Conservation (phyloP, 2,797 vertebrate genomes). For the Loris lydekkerianus region DNA sequence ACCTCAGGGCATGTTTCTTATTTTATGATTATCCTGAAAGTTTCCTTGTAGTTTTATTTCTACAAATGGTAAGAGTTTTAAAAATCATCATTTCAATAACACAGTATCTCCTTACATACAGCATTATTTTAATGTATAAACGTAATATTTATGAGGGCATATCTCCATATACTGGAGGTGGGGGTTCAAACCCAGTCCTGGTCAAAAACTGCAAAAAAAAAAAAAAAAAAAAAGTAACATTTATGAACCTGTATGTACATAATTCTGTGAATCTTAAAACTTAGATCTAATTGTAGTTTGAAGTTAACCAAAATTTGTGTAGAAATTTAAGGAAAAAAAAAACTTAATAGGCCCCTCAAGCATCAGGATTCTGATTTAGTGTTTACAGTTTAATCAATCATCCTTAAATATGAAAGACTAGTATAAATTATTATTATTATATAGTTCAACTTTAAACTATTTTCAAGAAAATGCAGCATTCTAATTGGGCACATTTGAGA, state of each 20-base stretch:
- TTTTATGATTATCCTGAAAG: constrained; percentile 33
- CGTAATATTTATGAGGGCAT: background rate
- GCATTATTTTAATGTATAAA: constrained; percentile 31
- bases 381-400: background rate
- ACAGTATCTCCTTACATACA: background rate
- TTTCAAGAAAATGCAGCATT: background rate
- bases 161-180: too few species aligned
- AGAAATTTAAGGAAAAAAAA: background rate
- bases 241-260: background rate
- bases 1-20: background rate
- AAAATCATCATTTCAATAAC: background rate
- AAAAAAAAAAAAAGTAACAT: background rate
- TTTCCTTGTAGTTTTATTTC: background rate
- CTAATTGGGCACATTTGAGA: background rate
- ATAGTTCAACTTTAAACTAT: background rate
- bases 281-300: background rate
- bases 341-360: background rate
- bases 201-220: too few species aligned
- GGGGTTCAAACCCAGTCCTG: too few species aligned
- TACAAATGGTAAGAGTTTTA: background rate
- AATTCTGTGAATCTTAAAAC: constrained; percentile 40
- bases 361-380: constrained; percentile 3
- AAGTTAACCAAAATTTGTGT: constrained; percentile 25
- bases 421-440: background rate
- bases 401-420: background rate